Percentiles rank a stretch among this genome's conserved stretches.
Conservation (phyloP, 2,888 invertebrate species). For the Sinotaia quadrata region DNA sequence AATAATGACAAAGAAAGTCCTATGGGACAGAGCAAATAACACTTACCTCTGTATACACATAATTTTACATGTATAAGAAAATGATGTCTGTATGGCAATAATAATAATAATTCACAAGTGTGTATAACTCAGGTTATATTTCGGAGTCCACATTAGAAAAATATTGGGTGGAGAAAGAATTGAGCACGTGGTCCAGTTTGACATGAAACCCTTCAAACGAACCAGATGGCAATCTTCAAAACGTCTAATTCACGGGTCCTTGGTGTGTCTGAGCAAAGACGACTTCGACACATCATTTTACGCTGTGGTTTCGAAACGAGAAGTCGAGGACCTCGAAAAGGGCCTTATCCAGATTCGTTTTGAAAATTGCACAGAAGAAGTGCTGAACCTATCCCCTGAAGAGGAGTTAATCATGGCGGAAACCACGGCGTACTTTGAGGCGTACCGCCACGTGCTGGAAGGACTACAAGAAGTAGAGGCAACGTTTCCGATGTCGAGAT, state of each 20-base stretch:
- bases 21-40: too few species aligned
- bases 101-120: too few species aligned
- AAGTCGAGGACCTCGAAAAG: slow-evolving; percentile 48
- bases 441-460: slow-evolving; percentile 82
- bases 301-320: slow-evolving; percentile 75
- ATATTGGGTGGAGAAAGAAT: slow-evolving; percentile 53
- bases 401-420: slow-evolving; percentile 79
- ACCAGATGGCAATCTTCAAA: slow-evolving; percentile 75
- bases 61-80: too few species aligned
- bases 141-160: slow-evolving; percentile 55
- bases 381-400: slow-evolving; percentile 32
- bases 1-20: too few species aligned
- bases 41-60: not conserved
- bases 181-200: slow-evolving; percentile 53
- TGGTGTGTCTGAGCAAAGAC: slow-evolving; percentile 82
- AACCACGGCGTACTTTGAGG: slow-evolving; percentile 86
- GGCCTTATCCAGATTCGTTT: slow-evolving; percentile 57
- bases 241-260: slow-evolving; percentile 81
- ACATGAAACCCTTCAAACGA: slow-evolving; percentile 34
- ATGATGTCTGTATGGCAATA: too few species aligned
- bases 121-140: slow-evolving; percentile 54
- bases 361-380: slow-evolving; percentile 32
- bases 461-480: slow-evolving; percentile 78
- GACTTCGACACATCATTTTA: slow-evolving; percentile 81
- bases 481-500: slow-evolving; percentile 36